phyloP scores from a whole-genome alignment of 2,113 vertebrate species.

The Physeter macrocephalus region DNA sequence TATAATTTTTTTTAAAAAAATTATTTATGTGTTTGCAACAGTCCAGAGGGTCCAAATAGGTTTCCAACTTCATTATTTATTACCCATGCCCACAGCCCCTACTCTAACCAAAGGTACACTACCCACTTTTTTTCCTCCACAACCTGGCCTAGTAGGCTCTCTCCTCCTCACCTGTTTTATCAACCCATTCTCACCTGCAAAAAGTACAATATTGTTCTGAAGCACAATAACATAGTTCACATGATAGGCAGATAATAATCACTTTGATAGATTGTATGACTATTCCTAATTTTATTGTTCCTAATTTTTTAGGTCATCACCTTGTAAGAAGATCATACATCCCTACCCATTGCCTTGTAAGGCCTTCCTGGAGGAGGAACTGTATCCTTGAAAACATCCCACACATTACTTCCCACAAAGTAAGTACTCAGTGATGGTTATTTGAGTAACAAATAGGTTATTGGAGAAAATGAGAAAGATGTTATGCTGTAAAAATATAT shows the following conservation, averaged over 20 bases:
- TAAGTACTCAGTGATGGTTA: not conserved
- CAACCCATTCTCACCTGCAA: not conserved
- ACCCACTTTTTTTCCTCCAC: not conserved
- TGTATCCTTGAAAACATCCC: not conserved
- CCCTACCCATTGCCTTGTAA: not conserved
- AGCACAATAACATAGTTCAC: not conserved
- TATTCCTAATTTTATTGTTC: not conserved
- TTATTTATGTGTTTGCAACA: not conserved
- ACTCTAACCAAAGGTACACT: not conserved
- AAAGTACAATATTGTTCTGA: not conserved
- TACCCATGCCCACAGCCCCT: too few species aligned
- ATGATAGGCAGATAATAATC: not conserved
- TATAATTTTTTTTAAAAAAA: not conserved
- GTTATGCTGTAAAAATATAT: not conserved
- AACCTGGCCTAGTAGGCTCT: not conserved
- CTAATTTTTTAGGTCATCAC: not conserved
- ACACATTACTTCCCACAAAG: not conserved
- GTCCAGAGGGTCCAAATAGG: not conserved
- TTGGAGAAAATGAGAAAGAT: not conserved
- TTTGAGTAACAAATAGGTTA: not conserved
- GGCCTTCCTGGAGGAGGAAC: not conserved
- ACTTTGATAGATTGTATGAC: not conserved
- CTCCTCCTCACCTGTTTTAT: not conserved
- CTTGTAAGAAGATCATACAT: not conserved
- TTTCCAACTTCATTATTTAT: not conserved